Evolutionary conservation across 2,888 invertebrate genomes (phyloP).

Genomic region (Cenopis cana): DNA sequence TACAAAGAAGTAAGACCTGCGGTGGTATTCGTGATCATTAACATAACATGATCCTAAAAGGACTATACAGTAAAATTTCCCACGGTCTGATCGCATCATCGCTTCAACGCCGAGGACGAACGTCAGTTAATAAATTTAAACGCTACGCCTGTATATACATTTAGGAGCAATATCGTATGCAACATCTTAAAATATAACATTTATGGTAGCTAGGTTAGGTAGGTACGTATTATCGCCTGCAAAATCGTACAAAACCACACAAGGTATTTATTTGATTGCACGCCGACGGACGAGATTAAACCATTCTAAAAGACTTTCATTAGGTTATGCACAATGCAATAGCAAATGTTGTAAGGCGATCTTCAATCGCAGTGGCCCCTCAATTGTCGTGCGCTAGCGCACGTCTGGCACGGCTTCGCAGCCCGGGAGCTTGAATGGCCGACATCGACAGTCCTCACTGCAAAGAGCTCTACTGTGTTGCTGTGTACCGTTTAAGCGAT

Average conservation of each 20-base stretch:
- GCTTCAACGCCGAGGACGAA: constrained; percentile 25
- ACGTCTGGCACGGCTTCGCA: constrained; percentile 54
- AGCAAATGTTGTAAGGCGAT: constrained; percentile 59
- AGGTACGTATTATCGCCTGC: not conserved
- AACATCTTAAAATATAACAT: constrained; percentile 9
- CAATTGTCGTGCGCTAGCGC: constrained; percentile 65
- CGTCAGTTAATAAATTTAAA: constrained; percentile 17
- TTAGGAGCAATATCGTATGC: constrained; percentile 18
- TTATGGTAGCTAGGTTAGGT: not conserved
- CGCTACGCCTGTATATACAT: constrained; percentile 16
- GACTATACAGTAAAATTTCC: constrained; percentile 39
- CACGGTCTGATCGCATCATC: constrained; percentile 38
- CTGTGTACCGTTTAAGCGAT: constrained; percentile 67
- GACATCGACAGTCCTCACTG: constrained; percentile 53
- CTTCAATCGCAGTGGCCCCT: constrained; percentile 66
- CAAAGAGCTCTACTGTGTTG: constrained; percentile 40
- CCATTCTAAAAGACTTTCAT: constrained; percentile 57
- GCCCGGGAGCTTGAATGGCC: constrained; percentile 59
- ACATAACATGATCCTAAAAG: constrained; percentile 30
- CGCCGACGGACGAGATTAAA: constrained; percentile 23
- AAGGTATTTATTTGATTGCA: constrained; percentile 27
- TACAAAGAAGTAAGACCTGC: not conserved
- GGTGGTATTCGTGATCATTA: constrained; percentile 25
- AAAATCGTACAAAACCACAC: constrained; percentile 20
- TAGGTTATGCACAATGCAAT: constrained; percentile 59